Percentiles rank a stretch among this genome's conserved stretches.
Evolutionary conservation across 2,113 vertebrate species (phyloP).

Genomic region (Myrmecophaga tridactyla): DNA sequence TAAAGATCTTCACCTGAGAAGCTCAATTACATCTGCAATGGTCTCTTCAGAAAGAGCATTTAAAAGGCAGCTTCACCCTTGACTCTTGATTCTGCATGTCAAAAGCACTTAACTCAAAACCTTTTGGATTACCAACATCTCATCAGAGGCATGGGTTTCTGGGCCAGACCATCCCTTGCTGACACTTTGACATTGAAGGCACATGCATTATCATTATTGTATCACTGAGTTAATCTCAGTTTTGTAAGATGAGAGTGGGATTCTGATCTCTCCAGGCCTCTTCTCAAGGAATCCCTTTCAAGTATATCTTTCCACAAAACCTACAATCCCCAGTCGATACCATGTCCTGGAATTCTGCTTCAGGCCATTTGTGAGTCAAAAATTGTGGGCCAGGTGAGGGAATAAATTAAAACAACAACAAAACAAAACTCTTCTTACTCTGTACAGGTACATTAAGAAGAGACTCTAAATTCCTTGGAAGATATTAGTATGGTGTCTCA

Average conservation of each 20-base stretch:
- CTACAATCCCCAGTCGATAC: background rate
- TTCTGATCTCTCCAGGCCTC: background rate
- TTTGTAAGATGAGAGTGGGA: background rate
- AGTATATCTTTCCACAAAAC: background rate
- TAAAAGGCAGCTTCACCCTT: conserved; percentile 85
- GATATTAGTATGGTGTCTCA: background rate
- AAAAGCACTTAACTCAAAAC: conserved; percentile 85
- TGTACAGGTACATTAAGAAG: background rate
- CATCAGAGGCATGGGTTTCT: conserved; percentile 79
- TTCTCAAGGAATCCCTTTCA: background rate
- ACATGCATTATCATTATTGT: background rate
- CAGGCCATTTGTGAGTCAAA: background rate
- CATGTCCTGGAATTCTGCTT: background rate
- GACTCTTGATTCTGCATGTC: conserved; percentile 85
- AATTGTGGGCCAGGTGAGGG: background rate
- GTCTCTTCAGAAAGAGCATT: conserved; percentile 78
- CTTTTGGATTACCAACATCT: conserved; percentile 81
- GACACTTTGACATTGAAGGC: conserved; percentile 63
- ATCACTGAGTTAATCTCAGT: background rate
- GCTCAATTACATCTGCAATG: conserved; percentile 83
- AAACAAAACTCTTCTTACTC: background rate
- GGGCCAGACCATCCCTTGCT: conserved; percentile 69
- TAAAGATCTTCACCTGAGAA: conserved; percentile 81
- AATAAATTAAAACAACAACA: background rate
- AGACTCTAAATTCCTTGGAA: background rate